These are phyloP conservation scores for Acipenser ruthenus DNA, from an alignment of 2,797 vertebrate species.

Conservation along the genomic window DNA sequence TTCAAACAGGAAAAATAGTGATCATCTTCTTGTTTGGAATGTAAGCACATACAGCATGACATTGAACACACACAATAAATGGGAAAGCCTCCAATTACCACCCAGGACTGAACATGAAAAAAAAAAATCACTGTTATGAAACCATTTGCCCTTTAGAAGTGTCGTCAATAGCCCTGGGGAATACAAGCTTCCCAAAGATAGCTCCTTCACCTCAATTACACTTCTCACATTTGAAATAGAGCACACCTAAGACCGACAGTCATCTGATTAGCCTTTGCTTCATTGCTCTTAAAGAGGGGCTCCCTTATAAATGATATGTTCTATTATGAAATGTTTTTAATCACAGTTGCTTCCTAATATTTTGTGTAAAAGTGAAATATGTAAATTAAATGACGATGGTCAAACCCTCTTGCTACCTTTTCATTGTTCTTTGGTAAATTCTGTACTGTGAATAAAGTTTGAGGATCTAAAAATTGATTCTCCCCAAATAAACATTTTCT, in stretches of 20 bases:
- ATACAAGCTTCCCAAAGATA: constrained; percentile 1
- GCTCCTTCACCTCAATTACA: not conserved
- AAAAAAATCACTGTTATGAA: not conserved
- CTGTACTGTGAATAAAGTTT: no score
- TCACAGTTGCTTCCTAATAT: not conserved
- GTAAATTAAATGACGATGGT: not conserved
- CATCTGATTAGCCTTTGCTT: no score
- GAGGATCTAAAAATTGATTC: no score
- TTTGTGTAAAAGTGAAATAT: not conserved
- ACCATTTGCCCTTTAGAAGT: not conserved
- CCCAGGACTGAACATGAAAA: not conserved
- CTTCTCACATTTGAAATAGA: constrained; percentile 2
- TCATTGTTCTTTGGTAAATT: no score
- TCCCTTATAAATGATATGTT: not conserved
- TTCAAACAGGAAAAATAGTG: not conserved
- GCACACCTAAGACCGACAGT: not conserved
- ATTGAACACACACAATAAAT: not conserved
- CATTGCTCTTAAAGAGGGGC: no score
- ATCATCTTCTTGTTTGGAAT: not conserved
- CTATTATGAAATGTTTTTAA: not conserved
- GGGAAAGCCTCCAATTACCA: not conserved
- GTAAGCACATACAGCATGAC: not conserved
- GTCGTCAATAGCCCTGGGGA: constrained; percentile 3
- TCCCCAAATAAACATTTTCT: no score
- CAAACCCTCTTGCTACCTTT: no score